A percentile compares a stretch with the other conserved stretches of the same genome.
These are phyloP conservation scores for Erebia epiphron DNA, from an alignment of 2,888 invertebrate species.

Conservation along the genomic window DNA sequence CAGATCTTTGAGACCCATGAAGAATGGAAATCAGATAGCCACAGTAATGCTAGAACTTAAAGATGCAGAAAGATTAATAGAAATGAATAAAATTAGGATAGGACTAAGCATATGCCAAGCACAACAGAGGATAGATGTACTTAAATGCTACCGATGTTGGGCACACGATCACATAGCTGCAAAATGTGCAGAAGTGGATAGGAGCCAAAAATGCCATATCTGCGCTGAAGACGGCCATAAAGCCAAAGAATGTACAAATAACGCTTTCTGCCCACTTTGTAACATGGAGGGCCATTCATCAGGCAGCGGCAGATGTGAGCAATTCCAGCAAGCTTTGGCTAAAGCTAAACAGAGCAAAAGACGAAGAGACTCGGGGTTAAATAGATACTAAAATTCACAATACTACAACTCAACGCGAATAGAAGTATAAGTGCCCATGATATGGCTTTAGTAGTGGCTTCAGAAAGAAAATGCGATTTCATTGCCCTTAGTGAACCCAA, in stretches of 20 bases:
- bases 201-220: no score
- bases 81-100: background rate
- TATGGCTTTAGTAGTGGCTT: background rate
- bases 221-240: no score
- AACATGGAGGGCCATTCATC: background rate
- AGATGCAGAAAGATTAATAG: background rate
- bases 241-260: no score
- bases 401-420: background rate
- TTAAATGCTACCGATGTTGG: background rate
- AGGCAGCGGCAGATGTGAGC: background rate
- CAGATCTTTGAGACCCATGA: no score
- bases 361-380: background rate
- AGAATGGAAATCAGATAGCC: background rate
- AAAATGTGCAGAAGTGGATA: background rate
- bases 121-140: background rate
- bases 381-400: background rate
- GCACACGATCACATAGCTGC: background rate
- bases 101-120: background rate
- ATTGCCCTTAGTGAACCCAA: no score
- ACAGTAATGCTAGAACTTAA: background rate
- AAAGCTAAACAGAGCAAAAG: background rate
- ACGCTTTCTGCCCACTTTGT: no score
- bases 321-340: background rate
- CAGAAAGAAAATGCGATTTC: no score
- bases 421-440: constrained; percentile 1